Conservation (phyloP, 2,888 invertebrate genomes). For the Scaptomyza tumidula region DNA sequence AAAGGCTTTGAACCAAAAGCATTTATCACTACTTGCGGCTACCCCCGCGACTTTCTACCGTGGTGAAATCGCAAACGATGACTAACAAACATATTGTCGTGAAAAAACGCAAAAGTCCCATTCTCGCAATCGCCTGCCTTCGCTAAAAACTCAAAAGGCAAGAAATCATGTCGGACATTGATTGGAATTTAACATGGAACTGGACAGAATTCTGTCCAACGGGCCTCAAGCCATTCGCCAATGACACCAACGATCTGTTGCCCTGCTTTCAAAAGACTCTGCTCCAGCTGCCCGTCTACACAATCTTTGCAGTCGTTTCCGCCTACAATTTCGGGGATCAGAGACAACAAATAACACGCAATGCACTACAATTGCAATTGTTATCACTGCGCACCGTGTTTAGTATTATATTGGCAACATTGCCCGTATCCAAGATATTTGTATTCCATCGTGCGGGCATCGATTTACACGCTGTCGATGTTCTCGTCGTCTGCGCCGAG, state of each 20-base stretch:
- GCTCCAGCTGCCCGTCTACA: slow-evolving; percentile 90
- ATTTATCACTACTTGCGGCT: slow-evolving; percentile 39
- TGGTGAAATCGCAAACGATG: slow-evolving; percentile 43
- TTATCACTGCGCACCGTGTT: slow-evolving; percentile 88
- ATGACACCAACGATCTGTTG: slow-evolving; percentile 90
- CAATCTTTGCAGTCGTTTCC: slow-evolving; percentile 90
- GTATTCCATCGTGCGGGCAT: slow-evolving; percentile 86
- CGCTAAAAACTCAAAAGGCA: neutral
- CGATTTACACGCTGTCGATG: slow-evolving; percentile 88
- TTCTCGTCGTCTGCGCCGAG: slow-evolving; percentile 89
- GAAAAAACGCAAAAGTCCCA: slow-evolving; percentile 27
- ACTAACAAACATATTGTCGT: slow-evolving; percentile 67
- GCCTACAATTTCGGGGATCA: slow-evolving; percentile 92
- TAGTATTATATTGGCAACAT: slow-evolving; percentile 87
- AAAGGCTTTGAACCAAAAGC: slow-evolving; percentile 31
- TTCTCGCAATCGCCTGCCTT: neutral
- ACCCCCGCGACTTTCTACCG: slow-evolving; percentile 8
- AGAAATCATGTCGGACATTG: slow-evolving; percentile 50
- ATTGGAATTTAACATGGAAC: slow-evolving; percentile 86
- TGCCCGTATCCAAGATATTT: slow-evolving; percentile 90
- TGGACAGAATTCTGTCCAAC: slow-evolving; percentile 91
- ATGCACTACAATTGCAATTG: slow-evolving; percentile 87
- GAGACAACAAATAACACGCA: slow-evolving; percentile 86
- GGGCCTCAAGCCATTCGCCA: slow-evolving; percentile 89
- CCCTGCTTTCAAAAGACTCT: slow-evolving; percentile 94